Percentiles rank a stretch among this genome's conserved stretches.
Conservation (phyloP, 2,888 invertebrate genomes). For the Reticulitermes lucifugus region DNA sequence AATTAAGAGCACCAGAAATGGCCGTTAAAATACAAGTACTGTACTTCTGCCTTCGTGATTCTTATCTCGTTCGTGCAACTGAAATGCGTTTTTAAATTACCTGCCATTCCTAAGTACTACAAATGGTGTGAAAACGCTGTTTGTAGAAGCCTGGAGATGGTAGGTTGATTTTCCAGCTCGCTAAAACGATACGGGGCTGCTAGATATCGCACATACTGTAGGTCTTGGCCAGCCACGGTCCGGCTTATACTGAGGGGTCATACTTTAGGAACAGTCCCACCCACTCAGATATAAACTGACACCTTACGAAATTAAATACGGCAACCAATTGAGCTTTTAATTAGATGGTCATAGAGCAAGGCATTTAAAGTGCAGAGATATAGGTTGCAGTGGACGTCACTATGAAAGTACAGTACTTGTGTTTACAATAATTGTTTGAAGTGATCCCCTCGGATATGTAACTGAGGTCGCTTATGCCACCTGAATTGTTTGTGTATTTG, state of each 20-base stretch:
- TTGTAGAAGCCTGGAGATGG: not conserved
- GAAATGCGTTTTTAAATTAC: too few species aligned
- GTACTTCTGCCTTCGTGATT: too few species aligned
- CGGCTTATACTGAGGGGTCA: not conserved
- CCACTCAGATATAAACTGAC: not conserved
- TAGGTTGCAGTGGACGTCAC: too few species aligned
- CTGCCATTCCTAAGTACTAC: too few species aligned
- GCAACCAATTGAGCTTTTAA: not conserved
- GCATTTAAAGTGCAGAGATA: not conserved
- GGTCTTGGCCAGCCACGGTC: not conserved
- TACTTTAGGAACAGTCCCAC: not conserved
- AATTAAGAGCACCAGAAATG: too few species aligned
- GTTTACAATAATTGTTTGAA: too few species aligned
- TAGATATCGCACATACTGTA: not conserved
- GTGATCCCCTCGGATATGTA: too few species aligned
- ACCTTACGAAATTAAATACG: not conserved
- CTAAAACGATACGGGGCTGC: not conserved
- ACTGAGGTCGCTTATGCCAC: too few species aligned
- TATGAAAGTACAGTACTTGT: too few species aligned
- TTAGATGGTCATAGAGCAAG: not conserved
- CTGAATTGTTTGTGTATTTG: too few species aligned
- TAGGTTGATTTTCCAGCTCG: slow-evolving; percentile 23
- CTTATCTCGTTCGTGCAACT: too few species aligned
- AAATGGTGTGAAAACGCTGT: not conserved
- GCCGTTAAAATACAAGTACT: too few species aligned